phyloP scores from a whole-genome alignment of 2,113 vertebrate species.

The Pantherophis guttatus region DNA sequence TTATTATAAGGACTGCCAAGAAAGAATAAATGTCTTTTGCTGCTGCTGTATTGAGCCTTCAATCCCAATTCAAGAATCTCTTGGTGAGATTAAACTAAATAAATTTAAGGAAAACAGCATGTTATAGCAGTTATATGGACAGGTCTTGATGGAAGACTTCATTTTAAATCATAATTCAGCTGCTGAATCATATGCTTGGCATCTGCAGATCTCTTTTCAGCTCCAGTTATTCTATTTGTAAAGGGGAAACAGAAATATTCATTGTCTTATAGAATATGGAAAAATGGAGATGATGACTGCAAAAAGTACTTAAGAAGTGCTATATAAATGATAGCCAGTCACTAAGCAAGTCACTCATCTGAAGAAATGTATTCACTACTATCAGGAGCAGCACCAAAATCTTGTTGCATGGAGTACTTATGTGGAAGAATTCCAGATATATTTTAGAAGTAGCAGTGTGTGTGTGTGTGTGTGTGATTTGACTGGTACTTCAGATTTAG shows the following conservation, averaged over 20 bases:
- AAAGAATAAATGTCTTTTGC: neutral
- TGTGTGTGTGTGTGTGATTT: neutral
- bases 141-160: neutral
- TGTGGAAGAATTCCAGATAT: neutral
- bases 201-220: neutral
- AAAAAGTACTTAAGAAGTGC: neutral
- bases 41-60: neutral
- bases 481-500: neutral
- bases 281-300: neutral
- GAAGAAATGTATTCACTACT: neutral
- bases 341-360: too few species aligned
- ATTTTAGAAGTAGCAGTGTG: neutral
- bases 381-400: neutral
- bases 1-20: neutral
- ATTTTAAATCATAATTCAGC: neutral
- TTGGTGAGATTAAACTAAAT: neutral
- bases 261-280: neutral
- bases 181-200: neutral
- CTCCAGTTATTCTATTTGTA: neutral
- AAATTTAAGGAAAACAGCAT: neutral
- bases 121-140: neutral
- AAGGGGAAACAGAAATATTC: neutral
- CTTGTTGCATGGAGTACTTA: too few species aligned
- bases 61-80: neutral
- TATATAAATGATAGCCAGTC: neutral